A percentile compares a stretch with the other conserved stretches of the same genome.
These are phyloP conservation scores for Scaptomyza graminum DNA, from an alignment of 1,140 invertebrate genomes.

Conservation along the genomic window DNA sequence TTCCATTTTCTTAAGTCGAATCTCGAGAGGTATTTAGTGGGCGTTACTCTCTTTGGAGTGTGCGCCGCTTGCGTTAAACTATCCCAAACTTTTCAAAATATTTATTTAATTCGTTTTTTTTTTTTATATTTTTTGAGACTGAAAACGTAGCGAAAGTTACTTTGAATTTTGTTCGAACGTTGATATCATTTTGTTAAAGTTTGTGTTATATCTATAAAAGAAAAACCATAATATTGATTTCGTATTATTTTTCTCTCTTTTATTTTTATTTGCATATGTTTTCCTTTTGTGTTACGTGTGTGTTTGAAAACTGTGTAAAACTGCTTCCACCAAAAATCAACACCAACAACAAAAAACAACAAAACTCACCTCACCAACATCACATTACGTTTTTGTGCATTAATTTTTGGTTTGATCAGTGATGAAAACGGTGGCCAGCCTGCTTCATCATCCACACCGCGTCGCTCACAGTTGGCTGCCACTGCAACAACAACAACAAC, in stretches of 20 bases:
- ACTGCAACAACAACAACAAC: slow-evolving; percentile 36
- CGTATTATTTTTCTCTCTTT: slow-evolving; percentile 46
- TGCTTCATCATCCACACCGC: slow-evolving; percentile 64
- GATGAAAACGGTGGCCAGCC: slow-evolving; percentile 66
- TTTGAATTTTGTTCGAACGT: slow-evolving; percentile 23
- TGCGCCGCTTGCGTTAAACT: slow-evolving; percentile 66
- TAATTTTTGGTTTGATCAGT: slow-evolving; percentile 31
- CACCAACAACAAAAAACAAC: slow-evolving; percentile 10
- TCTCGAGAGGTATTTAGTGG: slow-evolving; percentile 75
- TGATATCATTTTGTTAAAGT: slow-evolving; percentile 41
- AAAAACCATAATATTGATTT: slow-evolving; percentile 50
- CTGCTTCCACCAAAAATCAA: slow-evolving; percentile 61
- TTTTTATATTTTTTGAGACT: slow-evolving; percentile 33
- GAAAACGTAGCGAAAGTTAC: slow-evolving; percentile 53
- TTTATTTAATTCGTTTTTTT: slow-evolving; percentile 33
- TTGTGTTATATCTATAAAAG: slow-evolving; percentile 30
- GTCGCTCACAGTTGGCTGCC: slow-evolving; percentile 44
- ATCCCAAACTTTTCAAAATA: slow-evolving; percentile 4
- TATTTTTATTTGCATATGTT: slow-evolving; percentile 77
- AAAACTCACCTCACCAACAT: slow-evolving; percentile 57
- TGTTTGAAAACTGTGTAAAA: slow-evolving; percentile 62
- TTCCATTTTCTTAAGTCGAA: slow-evolving; percentile 76
- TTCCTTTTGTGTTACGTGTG: slow-evolving; percentile 69
- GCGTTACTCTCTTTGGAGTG: slow-evolving; percentile 47
- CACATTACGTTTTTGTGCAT: slow-evolving; percentile 45